Percentiles rank a stretch among this genome's conserved stretches.
phyloP scores from a whole-genome alignment of 2,888 invertebrate species.

The Callyntrura sp. region DNA sequence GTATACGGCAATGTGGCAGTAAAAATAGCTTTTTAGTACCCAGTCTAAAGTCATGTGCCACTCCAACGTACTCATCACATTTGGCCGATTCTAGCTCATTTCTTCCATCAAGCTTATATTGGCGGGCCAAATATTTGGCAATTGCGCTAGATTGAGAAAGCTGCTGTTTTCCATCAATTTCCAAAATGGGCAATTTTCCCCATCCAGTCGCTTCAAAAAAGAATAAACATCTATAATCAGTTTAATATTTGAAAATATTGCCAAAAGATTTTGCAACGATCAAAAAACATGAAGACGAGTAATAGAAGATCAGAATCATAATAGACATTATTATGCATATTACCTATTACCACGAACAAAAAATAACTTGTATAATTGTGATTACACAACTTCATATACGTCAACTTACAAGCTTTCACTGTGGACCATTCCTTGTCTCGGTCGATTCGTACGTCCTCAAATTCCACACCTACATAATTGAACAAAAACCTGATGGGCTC shows the following conservation, averaged over 20 bases:
- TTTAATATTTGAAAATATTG: no score
- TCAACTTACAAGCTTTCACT: slow-evolving; percentile 56
- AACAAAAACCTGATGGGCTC: slow-evolving; percentile 77
- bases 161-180: slow-evolving; percentile 87
- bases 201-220: slow-evolving; percentile 74
- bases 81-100: slow-evolving; percentile 87
- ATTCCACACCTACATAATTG: slow-evolving; percentile 73
- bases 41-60: slow-evolving; percentile 87
- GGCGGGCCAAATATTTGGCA: slow-evolving; percentile 87
- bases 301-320: no score
- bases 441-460: slow-evolving; percentile 74
- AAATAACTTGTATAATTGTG: no score
- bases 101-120: slow-evolving; percentile 87
- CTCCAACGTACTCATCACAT: slow-evolving; percentile 88
- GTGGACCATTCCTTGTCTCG: slow-evolving; percentile 69
- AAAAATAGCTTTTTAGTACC: no score
- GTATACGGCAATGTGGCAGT: no score
- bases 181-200: slow-evolving; percentile 87
- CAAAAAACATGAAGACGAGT: no score
- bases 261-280: no score
- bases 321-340: no score
- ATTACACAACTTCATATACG: no score
- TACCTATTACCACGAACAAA: no score
- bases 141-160: slow-evolving; percentile 87
- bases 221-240: no score